Conservation (phyloP, 2,113 vertebrate genomes). For the Phrynosoma blainvillii region DNA sequence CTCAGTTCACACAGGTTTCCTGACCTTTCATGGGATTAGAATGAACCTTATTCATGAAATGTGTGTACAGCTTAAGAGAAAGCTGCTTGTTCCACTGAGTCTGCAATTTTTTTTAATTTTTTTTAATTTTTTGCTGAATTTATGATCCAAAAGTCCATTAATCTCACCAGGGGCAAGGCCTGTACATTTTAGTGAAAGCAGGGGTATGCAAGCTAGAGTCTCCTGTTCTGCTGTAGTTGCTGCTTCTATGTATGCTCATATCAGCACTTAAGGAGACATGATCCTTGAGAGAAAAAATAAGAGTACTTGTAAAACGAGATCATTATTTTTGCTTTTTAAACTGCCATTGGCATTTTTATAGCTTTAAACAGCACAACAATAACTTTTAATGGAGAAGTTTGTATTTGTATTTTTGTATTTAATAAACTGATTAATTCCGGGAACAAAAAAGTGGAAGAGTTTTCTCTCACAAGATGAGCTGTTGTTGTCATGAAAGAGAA, state of each 20-base stretch:
- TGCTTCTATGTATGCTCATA: not conserved
- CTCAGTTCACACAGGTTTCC: too few relatives aligned
- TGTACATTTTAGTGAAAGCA: not conserved
- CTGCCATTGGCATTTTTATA: conserved; percentile 43
- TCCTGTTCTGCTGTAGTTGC: not conserved
- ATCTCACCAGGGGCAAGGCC: not conserved
- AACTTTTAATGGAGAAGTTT: conserved; percentile 13
- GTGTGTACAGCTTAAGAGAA: not conserved
- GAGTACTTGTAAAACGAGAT: conserved; percentile 33
- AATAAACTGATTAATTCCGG: conserved; percentile 29
- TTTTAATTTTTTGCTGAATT: not conserved
- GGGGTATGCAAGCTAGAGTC: not conserved
- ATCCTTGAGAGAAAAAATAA: not conserved
- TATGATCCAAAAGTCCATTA: not conserved
- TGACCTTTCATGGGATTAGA: not conserved
- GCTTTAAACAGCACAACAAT: conserved; percentile 10
- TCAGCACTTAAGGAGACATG: not conserved
- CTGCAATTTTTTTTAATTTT: too few relatives aligned
- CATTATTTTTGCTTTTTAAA: conserved; percentile 50
- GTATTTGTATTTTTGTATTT: conserved; percentile 14
- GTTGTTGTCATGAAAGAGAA: conserved; percentile 1
- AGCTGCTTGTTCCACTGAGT: not conserved
- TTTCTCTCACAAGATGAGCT: not conserved
- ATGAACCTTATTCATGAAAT: not conserved
- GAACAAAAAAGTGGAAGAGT: conserved; percentile 7